Conservation (phyloP, 2,113 vertebrate genomes). For the Brachyistius frenatus region DNA sequence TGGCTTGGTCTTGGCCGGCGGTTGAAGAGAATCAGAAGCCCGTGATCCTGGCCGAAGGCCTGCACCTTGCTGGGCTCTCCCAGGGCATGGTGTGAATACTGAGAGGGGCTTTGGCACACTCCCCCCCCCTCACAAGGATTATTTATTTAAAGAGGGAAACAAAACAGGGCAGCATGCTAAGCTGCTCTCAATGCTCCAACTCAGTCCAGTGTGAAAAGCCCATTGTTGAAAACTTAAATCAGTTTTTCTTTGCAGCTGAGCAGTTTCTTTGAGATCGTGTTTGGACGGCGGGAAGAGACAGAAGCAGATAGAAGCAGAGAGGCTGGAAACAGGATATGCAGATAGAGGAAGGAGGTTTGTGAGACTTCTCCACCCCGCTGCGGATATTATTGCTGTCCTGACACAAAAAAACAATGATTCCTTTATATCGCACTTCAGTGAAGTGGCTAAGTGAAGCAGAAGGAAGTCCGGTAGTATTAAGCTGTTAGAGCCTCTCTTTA, state of each 20-base stretch:
- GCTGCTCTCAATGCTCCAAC: conserved; percentile 58
- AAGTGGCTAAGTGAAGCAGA: conserved; percentile 63
- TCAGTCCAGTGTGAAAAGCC: conserved; percentile 66
- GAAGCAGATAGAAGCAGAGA: conserved; percentile 52
- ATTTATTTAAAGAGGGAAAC: conserved; percentile 77
- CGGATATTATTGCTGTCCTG: conserved; percentile 52
- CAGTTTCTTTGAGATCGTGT: conserved; percentile 39
- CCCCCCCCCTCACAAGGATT: conserved; percentile 56
- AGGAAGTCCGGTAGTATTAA: conserved; percentile 63
- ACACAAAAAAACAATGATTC: conserved; percentile 54
- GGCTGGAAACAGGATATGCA: conserved; percentile 50
- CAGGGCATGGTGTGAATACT: conserved; percentile 72
- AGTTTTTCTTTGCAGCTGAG: conserved; percentile 44
- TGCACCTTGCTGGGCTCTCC: conserved; percentile 68
- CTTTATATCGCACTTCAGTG: conserved; percentile 54
- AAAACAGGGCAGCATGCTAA: conserved; percentile 70
- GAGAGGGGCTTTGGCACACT: conserved; percentile 63
- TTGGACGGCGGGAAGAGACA: conserved; percentile 33
- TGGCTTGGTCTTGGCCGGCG: conserved; percentile 36
- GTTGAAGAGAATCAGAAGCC: conserved; percentile 52
- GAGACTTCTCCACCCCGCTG: conserved; percentile 49
- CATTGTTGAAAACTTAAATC: conserved; percentile 64
- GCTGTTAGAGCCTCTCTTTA: conserved; percentile 50
- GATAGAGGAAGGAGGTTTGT: conserved; percentile 53
- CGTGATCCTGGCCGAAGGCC: conserved; percentile 68